Percentiles rank a stretch among this genome's conserved stretches.
Evolutionary conservation across 2,888 invertebrate species (phyloP).

Genomic region (Oscheius sp.): DNA sequence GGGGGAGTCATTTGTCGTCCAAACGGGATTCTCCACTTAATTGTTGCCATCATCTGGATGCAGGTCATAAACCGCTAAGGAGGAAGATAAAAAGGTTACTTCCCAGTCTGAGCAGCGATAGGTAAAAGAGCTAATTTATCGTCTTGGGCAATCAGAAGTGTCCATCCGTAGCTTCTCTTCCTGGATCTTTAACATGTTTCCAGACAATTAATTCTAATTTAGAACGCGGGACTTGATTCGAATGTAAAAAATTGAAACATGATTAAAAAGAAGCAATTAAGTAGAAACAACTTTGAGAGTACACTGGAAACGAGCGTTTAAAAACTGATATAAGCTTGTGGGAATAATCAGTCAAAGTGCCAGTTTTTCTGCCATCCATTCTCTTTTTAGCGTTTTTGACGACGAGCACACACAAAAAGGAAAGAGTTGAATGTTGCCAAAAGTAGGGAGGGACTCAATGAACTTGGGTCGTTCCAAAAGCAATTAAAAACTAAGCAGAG

Average conservation of each 20-base stretch:
- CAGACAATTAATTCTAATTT: too few relatives aligned
- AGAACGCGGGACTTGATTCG: too few relatives aligned
- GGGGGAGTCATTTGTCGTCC: constrained; percentile 34
- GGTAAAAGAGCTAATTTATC: constrained; percentile 4
- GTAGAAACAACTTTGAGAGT: background rate
- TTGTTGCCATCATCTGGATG: constrained; percentile 14
- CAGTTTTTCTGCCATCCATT: constrained; percentile 17
- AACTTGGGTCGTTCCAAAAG: constrained; percentile 32
- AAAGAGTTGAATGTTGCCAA: constrained; percentile 5
- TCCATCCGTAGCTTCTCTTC: background rate
- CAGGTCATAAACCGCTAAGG: background rate
- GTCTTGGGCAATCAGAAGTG: background rate
- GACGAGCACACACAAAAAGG: background rate
- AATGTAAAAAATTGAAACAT: too few relatives aligned
- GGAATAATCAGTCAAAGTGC: constrained; percentile 16
- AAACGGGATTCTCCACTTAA: constrained; percentile 23
- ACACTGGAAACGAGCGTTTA: background rate
- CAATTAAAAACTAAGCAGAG: constrained; percentile 33
- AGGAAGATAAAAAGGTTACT: background rate
- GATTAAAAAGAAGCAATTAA: too few relatives aligned
- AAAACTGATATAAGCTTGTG: background rate
- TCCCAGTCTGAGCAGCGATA: background rate
- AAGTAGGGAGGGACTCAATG: constrained; percentile 22
- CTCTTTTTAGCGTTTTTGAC: constrained; percentile 7
- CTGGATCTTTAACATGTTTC: background rate